Conservation (phyloP, 1,140 invertebrate genomes). For the Cydia splendana region DNA sequence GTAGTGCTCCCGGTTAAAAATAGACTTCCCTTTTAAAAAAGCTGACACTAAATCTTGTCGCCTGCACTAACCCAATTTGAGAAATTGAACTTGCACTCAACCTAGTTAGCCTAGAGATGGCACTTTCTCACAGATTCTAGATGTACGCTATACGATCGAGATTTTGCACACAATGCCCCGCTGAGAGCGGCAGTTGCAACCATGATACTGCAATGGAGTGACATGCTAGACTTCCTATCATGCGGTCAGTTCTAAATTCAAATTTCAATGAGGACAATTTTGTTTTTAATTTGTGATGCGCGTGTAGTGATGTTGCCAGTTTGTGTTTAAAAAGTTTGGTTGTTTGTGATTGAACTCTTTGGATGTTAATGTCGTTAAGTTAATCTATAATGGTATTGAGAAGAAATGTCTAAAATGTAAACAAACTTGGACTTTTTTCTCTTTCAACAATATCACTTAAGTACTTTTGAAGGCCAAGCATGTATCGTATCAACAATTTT, state of each 20-base stretch:
- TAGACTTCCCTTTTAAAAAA: constrained; percentile 13
- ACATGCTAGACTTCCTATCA: constrained; percentile 67
- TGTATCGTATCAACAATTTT: too few relatives aligned
- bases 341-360: background rate
- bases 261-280: constrained; percentile 37
- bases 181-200: constrained; percentile 60
- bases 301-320: constrained; percentile 17
- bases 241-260: constrained; percentile 58
- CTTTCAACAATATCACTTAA: background rate
- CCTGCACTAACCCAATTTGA: constrained; percentile 29
- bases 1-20: background rate
- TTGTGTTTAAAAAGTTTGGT: constrained; percentile 6
- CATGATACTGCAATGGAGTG: constrained; percentile 74
- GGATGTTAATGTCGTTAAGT: background rate
- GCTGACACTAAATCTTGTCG: constrained; percentile 13
- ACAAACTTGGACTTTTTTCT: background rate
- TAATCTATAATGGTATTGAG: background rate
- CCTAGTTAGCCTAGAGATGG: constrained; percentile 45
- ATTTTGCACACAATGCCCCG: constrained; percentile 56
- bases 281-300: constrained; percentile 33
- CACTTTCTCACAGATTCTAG: constrained; percentile 36
- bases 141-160: constrained; percentile 44
- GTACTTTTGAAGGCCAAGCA: background rate
- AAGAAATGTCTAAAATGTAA: background rate
- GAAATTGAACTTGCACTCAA: constrained; percentile 56